Evolutionary conservation across 2,797 vertebrate genomes (phyloP).

Genomic region (Smutsia gigantea): DNA sequence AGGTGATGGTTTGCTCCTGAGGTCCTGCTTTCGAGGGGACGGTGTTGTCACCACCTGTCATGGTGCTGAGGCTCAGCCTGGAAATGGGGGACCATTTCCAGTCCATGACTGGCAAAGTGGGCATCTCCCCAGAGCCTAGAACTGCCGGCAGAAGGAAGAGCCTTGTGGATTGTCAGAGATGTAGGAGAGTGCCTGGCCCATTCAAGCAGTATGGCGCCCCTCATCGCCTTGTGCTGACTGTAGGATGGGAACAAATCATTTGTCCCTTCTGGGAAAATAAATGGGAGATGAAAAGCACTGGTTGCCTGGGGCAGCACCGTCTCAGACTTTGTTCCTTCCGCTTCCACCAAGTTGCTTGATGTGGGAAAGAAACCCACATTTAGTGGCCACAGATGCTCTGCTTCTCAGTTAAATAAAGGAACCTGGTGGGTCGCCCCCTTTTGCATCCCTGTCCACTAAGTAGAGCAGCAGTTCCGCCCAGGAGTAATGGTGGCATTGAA

Average conservation of each 20-base stretch:
- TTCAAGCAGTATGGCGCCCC: not conserved
- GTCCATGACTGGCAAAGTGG: not conserved
- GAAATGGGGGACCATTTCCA: not conserved
- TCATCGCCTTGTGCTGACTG: too few species aligned
- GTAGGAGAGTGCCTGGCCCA: not conserved
- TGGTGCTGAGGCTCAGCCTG: not conserved
- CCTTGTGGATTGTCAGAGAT: fast-evolving
- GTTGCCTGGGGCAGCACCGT: not conserved
- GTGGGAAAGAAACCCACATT: not conserved
- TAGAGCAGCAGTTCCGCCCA: not conserved
- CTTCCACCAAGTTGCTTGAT: not conserved
- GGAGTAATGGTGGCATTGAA: not conserved
- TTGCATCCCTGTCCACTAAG: not conserved
- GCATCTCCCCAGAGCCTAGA: not conserved
- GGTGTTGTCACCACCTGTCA: not conserved
- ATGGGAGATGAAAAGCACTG: not conserved
- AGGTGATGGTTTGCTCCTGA: not conserved
- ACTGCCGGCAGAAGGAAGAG: not conserved
- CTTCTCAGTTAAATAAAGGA: not conserved
- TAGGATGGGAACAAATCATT: not conserved
- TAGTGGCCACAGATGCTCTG: not conserved
- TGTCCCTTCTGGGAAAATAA: not conserved
- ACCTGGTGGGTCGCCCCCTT: not conserved
- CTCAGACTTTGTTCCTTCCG: not conserved
- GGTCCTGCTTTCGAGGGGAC: not conserved